Evolutionary conservation across 2,888 invertebrate species (phyloP).

Genomic region (Lomographa bimaculata): DNA sequence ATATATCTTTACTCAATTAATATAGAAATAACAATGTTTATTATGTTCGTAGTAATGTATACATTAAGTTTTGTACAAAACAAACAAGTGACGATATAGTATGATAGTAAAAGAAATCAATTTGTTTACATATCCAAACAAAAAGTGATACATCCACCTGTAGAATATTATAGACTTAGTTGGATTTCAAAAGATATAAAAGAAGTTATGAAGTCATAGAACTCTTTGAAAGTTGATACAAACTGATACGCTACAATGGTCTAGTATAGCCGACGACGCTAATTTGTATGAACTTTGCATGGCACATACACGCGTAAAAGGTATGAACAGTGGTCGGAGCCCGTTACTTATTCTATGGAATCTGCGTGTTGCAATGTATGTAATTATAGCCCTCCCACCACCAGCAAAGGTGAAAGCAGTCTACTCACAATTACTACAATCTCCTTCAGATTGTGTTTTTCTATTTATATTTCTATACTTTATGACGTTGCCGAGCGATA

Average conservation of each 20-base stretch:
- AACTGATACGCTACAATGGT: constrained; percentile 1
- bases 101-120: not conserved
- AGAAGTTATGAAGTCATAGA: no score
- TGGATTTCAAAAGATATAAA: no score
- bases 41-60: no score
- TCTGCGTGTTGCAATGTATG: constrained; percentile 32
- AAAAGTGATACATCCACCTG: not conserved
- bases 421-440: constrained; percentile 2
- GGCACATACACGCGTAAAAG: constrained; percentile 28
- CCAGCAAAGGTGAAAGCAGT: constrained; percentile 25
- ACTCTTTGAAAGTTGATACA: constrained; percentile 13
- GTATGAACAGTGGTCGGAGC: constrained; percentile 11
- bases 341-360: constrained; percentile 9
- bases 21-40: no score
- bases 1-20: no score
- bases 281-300: constrained; percentile 24
- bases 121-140: constrained; percentile 2
- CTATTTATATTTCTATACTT: no score
- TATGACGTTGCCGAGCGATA: no score
- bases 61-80: not conserved
- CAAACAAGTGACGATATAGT: not conserved
- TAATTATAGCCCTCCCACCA: constrained; percentile 32
- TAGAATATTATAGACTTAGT: not conserved
- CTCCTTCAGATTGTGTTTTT: not conserved
- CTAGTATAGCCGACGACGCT: constrained; percentile 1